Percentiles rank a stretch among this genome's conserved stretches.
These are phyloP conservation scores for Sitta carolinensis DNA, from an alignment of 2,797 vertebrate species.

Conservation along the genomic window DNA sequence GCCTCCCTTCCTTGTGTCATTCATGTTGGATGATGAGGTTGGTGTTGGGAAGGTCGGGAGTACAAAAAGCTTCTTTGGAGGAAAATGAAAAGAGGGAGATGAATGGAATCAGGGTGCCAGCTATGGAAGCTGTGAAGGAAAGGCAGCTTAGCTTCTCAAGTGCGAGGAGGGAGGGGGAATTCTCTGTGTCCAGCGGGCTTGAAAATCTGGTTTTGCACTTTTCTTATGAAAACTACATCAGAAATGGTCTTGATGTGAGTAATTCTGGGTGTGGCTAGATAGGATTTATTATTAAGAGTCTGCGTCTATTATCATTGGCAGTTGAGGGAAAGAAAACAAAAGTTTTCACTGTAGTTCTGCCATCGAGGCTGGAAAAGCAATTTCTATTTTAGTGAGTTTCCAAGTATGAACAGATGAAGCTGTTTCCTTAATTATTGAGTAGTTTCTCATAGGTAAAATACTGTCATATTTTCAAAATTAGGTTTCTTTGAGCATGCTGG, in stretches of 20 bases:
- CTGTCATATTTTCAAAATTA: neutral
- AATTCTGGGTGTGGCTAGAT: neutral
- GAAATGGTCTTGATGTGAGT: neutral
- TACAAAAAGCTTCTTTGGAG: neutral
- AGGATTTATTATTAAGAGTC: neutral
- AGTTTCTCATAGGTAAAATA: neutral
- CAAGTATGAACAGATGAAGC: neutral
- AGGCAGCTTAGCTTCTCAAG: neutral
- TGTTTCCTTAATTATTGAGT: neutral
- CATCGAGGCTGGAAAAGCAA: neutral
- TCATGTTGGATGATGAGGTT: neutral
- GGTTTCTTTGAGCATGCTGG: neutral
- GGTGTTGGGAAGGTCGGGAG: neutral
- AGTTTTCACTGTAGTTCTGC: neutral
- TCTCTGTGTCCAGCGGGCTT: rapidly evolving
- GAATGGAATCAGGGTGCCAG: neutral
- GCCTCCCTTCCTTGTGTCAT: neutral
- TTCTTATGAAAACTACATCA: neutral
- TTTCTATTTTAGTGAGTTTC: neutral
- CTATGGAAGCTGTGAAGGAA: neutral
- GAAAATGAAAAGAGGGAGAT: neutral
- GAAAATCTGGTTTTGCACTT: neutral
- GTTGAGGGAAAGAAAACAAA: neutral
- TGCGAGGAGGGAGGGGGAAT: neutral
- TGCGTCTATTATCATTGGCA: neutral